Evolutionary conservation across 2,113 vertebrate species (phyloP).

Genomic region (Anoura caudifer): DNA sequence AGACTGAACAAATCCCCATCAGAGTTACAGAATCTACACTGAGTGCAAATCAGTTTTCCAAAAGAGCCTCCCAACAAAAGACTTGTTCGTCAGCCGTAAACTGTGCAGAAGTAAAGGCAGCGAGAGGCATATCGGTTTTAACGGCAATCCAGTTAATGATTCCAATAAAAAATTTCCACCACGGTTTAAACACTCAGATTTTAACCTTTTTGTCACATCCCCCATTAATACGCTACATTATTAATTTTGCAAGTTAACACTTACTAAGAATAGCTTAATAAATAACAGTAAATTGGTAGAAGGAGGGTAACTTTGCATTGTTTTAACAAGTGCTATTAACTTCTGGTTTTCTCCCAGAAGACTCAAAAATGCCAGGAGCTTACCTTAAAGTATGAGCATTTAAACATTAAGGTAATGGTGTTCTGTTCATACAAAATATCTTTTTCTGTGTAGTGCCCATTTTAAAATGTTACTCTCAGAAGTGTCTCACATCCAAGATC

Average conservation of each 20-base stretch:
- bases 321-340: conserved; percentile 77
- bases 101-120: conserved; percentile 59
- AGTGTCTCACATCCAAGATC: not conserved
- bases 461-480: not conserved
- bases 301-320: conserved; percentile 72
- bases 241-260: conserved; percentile 82
- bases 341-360: conserved; percentile 66
- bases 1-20: not conserved
- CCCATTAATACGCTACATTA: conserved; percentile 70
- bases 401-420: conserved; percentile 24
- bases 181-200: conserved; percentile 64
- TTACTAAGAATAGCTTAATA: conserved; percentile 84
- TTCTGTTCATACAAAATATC: not conserved
- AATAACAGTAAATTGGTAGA: conserved; percentile 75
- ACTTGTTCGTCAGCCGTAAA: not conserved
- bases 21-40: not conserved
- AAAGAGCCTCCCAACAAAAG: not conserved
- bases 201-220: conserved; percentile 62
- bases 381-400: conserved; percentile 56
- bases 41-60: not conserved
- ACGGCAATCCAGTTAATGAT: conserved; percentile 77
- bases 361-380: conserved; percentile 56
- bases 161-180: conserved; percentile 59
- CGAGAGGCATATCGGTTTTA: conserved; percentile 42
- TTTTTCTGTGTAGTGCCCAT: not conserved